Conservation (phyloP, 2,888 invertebrate genomes). For the Euplagia quadripunctaria region DNA sequence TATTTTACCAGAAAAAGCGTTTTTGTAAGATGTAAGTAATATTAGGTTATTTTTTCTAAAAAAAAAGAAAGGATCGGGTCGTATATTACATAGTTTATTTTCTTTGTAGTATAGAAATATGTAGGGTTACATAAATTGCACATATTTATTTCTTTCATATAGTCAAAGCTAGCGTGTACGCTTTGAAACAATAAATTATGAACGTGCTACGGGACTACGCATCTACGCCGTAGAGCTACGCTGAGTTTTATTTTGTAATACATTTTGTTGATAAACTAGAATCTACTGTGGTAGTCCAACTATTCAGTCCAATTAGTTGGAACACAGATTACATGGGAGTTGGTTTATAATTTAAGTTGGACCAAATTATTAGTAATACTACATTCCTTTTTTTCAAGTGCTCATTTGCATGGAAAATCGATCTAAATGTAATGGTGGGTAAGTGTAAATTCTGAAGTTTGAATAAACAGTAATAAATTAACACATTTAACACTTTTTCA, state of each 20-base stretch:
- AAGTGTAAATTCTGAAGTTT: no score
- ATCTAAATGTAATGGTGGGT: no score
- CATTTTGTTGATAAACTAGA: neutral
- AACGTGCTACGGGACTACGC: constrained; percentile 36
- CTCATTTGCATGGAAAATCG: no score
- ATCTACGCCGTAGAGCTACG: constrained; percentile 41
- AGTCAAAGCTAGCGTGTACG: constrained; percentile 5
- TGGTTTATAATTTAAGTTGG: neutral
- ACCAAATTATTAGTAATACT: neutral
- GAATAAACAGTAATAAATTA: neutral
- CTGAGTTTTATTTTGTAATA: constrained; percentile 23
- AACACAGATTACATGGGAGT: neutral
- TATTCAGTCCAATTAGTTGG: neutral
- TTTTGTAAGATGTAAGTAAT: no score
- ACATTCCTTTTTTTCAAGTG: neutral
- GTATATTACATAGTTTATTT: neutral
- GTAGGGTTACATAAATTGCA: constrained; percentile 5
- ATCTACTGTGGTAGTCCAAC: neutral
- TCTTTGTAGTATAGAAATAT: neutral
- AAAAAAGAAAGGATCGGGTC: neutral
- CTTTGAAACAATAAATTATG: constrained; percentile 36
- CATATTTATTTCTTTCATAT: constrained; percentile 17
- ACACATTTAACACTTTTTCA: neutral
- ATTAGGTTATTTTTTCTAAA: neutral
- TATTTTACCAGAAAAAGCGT: no score